Conservation (phyloP, 2,888 invertebrate genomes). For the Drosophila subquinaria region DNA sequence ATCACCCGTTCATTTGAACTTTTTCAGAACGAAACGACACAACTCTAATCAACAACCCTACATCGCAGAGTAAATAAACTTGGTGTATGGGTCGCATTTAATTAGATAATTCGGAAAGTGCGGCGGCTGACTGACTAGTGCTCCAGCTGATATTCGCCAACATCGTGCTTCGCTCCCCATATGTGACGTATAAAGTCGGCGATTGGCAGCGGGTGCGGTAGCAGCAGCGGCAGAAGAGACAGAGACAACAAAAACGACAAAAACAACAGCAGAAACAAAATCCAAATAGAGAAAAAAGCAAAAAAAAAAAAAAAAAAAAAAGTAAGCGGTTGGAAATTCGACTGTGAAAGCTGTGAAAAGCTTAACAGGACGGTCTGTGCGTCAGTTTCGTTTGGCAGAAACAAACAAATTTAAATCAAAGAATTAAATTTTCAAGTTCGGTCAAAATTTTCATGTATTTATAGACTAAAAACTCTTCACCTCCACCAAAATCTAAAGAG, state of each 20-base stretch:
- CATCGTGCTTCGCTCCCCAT: conserved; percentile 23
- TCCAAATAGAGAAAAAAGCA: conserved; percentile 23
- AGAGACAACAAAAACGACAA: background rate
- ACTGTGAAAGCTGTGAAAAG: conserved; percentile 19
- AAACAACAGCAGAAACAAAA: conserved; percentile 30
- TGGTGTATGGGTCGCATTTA: conserved; percentile 33
- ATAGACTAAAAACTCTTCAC: conserved; percentile 29
- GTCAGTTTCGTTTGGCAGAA: conserved; percentile 39
- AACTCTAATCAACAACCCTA: too few relatives aligned
- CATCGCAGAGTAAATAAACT: conserved; percentile 28
- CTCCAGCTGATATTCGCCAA: conserved; percentile 54
- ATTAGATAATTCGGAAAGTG: conserved; percentile 29
- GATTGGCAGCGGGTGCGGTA: conserved; percentile 37
- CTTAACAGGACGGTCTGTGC: conserved; percentile 13
- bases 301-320: conserved; percentile 24
- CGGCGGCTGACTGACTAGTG: conserved; percentile 16
- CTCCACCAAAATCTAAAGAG: conserved; percentile 9
- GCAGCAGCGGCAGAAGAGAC: conserved; percentile 7
- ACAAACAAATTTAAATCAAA: conserved; percentile 15
- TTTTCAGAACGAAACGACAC: too few relatives aligned
- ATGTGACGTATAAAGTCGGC: conserved; percentile 30
- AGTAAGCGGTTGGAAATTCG: conserved; percentile 51
- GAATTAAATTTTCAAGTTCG: conserved; percentile 20
- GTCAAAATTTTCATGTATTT: conserved; percentile 42
- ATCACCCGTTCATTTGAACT: too few relatives aligned